These are phyloP conservation scores for Ailuropoda melanoleuca DNA, from an alignment of 2,113 vertebrate genomes.

Conservation along the genomic window DNA sequence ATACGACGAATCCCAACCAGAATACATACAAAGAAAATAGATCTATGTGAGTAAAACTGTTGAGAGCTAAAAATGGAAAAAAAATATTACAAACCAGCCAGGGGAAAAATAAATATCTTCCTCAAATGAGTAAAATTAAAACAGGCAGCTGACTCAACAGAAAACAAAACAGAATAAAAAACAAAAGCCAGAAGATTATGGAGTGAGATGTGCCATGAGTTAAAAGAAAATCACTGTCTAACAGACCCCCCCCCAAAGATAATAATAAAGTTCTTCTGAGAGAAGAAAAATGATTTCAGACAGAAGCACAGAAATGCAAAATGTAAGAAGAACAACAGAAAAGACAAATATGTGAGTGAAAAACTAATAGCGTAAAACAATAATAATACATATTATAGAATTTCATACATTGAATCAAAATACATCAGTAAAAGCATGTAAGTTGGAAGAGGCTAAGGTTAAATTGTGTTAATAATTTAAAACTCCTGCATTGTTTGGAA, in stretches of 20 bases:
- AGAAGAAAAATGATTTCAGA: neutral
- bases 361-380: neutral
- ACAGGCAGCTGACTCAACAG: neutral
- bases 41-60: neutral
- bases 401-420: neutral
- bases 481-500: neutral
- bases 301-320: neutral
- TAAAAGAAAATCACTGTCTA: neutral
- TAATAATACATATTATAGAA: neutral
- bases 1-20: neutral
- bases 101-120: neutral
- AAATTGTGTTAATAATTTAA: neutral
- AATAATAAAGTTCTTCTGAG: neutral
- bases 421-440: neutral
- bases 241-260: neutral
- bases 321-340: neutral
- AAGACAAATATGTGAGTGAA: neutral
- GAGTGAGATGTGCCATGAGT: neutral
- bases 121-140: neutral
- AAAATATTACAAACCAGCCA: neutral
- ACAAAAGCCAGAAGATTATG: neutral
- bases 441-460: neutral
- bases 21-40: neutral
- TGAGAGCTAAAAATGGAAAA: neutral
- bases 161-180: neutral